These are phyloP conservation scores for Melanostoma mellinum DNA, from an alignment of 2,888 invertebrate genomes.

Conservation along the genomic window DNA sequence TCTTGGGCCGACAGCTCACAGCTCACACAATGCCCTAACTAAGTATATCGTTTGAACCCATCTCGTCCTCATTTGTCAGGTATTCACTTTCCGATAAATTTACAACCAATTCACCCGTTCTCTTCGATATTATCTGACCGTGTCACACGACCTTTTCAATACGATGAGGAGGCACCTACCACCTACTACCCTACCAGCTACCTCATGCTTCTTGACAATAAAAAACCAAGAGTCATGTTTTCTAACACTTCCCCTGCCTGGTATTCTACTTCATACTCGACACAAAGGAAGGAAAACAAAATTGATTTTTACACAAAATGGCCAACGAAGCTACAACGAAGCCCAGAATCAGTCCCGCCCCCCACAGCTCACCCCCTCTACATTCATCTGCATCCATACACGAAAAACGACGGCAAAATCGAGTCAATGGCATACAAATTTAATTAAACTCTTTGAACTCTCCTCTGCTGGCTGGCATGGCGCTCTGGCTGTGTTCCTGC, in stretches of 20 bases:
- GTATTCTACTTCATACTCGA: slow-evolving; percentile 12
- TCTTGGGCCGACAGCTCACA: neutral
- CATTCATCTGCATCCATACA: slow-evolving; percentile 20
- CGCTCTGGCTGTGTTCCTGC: slow-evolving; percentile 10
- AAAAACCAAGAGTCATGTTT: slow-evolving; percentile 63
- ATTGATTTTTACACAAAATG: slow-evolving; percentile 71
- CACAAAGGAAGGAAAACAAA: slow-evolving; percentile 61
- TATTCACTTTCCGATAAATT: slow-evolving; percentile 72
- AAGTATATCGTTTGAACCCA: slow-evolving; percentile 51
- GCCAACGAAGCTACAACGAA: slow-evolving; percentile 45
- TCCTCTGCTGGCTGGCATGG: slow-evolving; percentile 21
- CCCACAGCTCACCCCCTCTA: neutral
- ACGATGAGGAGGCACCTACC: slow-evolving; percentile 2
- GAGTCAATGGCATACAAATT: slow-evolving; percentile 72
- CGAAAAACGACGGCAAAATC: slow-evolving; percentile 53
- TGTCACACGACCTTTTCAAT: slow-evolving; percentile 43
- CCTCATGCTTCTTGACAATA: slow-evolving; percentile 49
- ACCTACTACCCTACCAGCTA: neutral
- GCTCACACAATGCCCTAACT: slow-evolving; percentile 30
- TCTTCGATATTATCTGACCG: slow-evolving; percentile 63
- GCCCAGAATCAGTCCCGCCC: neutral
- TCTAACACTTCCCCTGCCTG: slow-evolving; percentile 45
- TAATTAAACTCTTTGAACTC: slow-evolving; percentile 72
- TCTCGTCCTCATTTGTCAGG: slow-evolving; percentile 72
- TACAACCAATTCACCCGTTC: slow-evolving; percentile 48